These are phyloP conservation scores for Gymnoscopelus braueri DNA, from an alignment of 2,797 vertebrate genomes.

Conservation along the genomic window DNA sequence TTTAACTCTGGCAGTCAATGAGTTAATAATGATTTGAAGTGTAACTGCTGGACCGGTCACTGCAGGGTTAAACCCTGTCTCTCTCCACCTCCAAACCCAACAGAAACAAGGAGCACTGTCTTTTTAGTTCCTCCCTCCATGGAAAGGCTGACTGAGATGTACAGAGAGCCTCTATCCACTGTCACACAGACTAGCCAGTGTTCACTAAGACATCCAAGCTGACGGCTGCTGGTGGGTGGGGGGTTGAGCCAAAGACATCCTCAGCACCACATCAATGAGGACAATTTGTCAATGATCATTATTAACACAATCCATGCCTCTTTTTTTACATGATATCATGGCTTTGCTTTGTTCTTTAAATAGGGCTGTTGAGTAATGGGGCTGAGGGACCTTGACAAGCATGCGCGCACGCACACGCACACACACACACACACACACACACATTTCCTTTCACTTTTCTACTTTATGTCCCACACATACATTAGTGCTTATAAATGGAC, in stretches of 20 bases:
- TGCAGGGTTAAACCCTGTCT: too few relatives aligned
- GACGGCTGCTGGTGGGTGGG: constrained; percentile 10
- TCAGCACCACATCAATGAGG: constrained; percentile 68
- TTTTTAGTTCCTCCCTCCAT: constrained; percentile 38
- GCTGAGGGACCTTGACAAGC: constrained; percentile 51
- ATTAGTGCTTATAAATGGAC: background rate
- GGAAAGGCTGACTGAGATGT: constrained; percentile 44
- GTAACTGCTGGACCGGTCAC: too few relatives aligned
- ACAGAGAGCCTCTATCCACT: constrained; percentile 72
- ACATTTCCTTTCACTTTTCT: constrained; percentile 3
- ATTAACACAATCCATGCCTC: constrained; percentile 77
- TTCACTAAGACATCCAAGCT: constrained; percentile 55
- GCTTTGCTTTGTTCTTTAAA: constrained; percentile 71
- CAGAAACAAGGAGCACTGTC: too few relatives aligned
- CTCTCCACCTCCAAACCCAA: too few relatives aligned
- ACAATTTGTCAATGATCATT: constrained; percentile 77
- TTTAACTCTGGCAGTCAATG: too few relatives aligned
- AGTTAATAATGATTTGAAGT: constrained; percentile 7
- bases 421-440: constrained; percentile 9
- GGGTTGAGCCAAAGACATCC: constrained; percentile 69
- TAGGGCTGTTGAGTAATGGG: constrained; percentile 73
- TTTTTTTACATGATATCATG: constrained; percentile 69
- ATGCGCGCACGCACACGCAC: constrained; percentile 6
- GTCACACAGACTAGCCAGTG: constrained; percentile 67
- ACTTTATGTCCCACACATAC: constrained; percentile 9